A percentile compares a stretch with the other conserved stretches of the same genome.
Evolutionary conservation across 2,888 invertebrate species (phyloP).

Genomic region (Agrochola circellaris): DNA sequence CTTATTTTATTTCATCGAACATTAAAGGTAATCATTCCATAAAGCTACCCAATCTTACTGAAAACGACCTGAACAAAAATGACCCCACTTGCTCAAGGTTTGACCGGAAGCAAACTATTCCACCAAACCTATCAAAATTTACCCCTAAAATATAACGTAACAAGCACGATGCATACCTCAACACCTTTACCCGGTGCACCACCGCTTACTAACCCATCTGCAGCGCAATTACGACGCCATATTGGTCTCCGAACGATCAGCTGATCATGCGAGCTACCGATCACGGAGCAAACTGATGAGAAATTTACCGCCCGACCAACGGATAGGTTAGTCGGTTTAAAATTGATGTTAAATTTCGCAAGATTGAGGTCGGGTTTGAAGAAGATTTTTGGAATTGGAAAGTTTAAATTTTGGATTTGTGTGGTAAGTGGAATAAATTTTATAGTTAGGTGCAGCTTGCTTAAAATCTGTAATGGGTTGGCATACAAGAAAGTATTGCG

Average conservation of each 20-base stretch:
- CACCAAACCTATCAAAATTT: not conserved
- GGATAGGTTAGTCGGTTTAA: constrained; percentile 74
- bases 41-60: not conserved
- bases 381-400: constrained; percentile 27
- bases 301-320: constrained; percentile 86
- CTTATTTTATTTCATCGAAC: not conserved
- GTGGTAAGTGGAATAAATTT: not conserved
- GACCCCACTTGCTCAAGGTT: not conserved
- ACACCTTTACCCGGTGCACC: constrained; percentile 32
- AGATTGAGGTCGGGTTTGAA: constrained; percentile 39
- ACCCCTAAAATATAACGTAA: constrained; percentile 19
- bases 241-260: constrained; percentile 58
- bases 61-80: too few relatives aligned
- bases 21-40: not conserved
- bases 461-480: not conserved
- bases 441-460: not conserved
- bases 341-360: constrained; percentile 60
- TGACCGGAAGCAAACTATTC: not conserved
- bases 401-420: not conserved
- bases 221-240: constrained; percentile 71
- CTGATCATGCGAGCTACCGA: constrained; percentile 73
- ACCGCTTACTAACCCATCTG: constrained; percentile 58
- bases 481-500: too few relatives aligned
- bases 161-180: constrained; percentile 17
- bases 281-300: constrained; percentile 78